Evolutionary conservation across 1,140 invertebrate genomes (phyloP).

Genomic region (Plodia interpunctella): DNA sequence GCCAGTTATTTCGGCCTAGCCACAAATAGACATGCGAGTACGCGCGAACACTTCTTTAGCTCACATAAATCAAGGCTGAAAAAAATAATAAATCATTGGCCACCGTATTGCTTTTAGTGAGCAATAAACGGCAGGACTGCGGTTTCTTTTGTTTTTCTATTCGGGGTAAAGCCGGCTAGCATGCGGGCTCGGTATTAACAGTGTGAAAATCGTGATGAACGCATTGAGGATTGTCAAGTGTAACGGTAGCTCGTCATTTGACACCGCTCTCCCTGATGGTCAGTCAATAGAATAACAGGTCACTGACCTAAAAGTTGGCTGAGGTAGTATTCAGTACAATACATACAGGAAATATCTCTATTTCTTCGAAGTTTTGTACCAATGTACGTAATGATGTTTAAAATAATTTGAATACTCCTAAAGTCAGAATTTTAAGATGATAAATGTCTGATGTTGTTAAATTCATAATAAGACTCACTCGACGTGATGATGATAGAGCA

Average conservation of each 20-base stretch:
- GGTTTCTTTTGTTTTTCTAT: slow-evolving; percentile 24
- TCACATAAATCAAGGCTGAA: slow-evolving; percentile 36
- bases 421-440: no score
- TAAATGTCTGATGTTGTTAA: not conserved
- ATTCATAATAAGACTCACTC: not conserved
- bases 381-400: no score
- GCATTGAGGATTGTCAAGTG: no score
- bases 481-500: not conserved
- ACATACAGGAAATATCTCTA: no score
- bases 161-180: not conserved
- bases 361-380: no score
- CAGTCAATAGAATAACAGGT: no score
- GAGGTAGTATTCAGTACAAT: no score
- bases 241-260: no score
- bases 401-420: no score
- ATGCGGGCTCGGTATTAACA: not conserved
- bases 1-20: slow-evolving; percentile 47
- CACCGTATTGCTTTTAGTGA: slow-evolving; percentile 28
- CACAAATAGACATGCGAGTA: slow-evolving; percentile 48
- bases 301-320: no score
- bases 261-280: no score
- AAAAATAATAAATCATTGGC: slow-evolving; percentile 38
- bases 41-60: slow-evolving; percentile 41
- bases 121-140: slow-evolving; percentile 25
- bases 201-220: no score